A percentile compares a stretch with the other conserved stretches of the same genome.
These are phyloP conservation scores for Drosophila nr. perissopoda DNA, from an alignment of 2,888 invertebrate species.

Conservation along the genomic window DNA sequence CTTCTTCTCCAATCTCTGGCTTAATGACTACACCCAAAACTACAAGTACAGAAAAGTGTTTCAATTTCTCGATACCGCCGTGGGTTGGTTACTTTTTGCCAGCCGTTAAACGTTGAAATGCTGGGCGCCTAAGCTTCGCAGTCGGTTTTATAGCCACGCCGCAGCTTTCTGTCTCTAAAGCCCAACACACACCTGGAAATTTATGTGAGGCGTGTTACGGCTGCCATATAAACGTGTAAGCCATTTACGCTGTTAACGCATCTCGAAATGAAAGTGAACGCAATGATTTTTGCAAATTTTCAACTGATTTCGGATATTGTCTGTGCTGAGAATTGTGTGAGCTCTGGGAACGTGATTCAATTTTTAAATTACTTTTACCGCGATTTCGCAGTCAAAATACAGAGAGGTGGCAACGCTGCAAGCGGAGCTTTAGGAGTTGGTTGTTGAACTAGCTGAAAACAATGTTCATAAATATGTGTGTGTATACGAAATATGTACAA, in stretches of 20 bases:
- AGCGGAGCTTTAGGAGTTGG: constrained; percentile 21
- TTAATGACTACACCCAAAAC: constrained; percentile 33
- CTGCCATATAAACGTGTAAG: constrained; percentile 44
- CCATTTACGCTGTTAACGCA: constrained; percentile 60
- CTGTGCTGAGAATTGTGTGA: constrained; percentile 62
- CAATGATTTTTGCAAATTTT: constrained; percentile 52
- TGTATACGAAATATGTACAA: not conserved
- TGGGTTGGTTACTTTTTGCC: constrained; percentile 43
- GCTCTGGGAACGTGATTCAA: constrained; percentile 62
- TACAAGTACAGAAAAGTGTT: constrained; percentile 33
- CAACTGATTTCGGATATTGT: constrained; percentile 30
- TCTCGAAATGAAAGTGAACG: constrained; percentile 76
- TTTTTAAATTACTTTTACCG: constrained; percentile 65
- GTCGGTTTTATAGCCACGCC: constrained; percentile 65
- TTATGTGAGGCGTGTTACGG: constrained; percentile 70
- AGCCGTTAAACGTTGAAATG: constrained; percentile 70
- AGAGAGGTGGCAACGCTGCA: constrained; percentile 48
- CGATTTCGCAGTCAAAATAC: constrained; percentile 28
- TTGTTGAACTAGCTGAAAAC: constrained; percentile 14
- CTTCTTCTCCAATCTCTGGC: constrained; percentile 48
- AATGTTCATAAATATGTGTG: no score
- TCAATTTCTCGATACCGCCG: constrained; percentile 32
- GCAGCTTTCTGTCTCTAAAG: constrained; percentile 45
- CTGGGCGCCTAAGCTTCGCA: constrained; percentile 65
- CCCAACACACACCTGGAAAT: constrained; percentile 53